Conservation (phyloP, 2,888 invertebrate species). For the Sthenelais limicola region DNA sequence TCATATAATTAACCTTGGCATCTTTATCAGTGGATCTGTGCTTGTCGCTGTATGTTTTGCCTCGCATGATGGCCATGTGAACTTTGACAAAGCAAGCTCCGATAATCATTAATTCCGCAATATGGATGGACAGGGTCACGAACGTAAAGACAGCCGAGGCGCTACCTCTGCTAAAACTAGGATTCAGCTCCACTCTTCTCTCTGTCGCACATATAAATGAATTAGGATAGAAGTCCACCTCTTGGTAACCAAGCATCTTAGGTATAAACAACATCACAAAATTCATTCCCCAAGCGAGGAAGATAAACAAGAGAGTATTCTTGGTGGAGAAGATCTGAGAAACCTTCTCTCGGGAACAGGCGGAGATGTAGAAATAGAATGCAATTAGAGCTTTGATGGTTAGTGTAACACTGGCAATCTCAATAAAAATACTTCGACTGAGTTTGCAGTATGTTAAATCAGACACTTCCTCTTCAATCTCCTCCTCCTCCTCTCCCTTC, state of each 20-base stretch:
- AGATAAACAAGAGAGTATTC: slow-evolving; percentile 29
- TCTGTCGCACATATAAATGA: slow-evolving; percentile 21
- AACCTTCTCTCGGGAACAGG: slow-evolving; percentile 37
- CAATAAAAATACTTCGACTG: slow-evolving; percentile 42
- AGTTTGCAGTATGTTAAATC: slow-evolving; percentile 18
- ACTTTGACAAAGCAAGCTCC: slow-evolving; percentile 44
- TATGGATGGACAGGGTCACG: slow-evolving; percentile 41
- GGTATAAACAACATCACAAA: slow-evolving; percentile 45
- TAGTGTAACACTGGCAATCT: slow-evolving; percentile 46
- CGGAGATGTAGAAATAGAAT: slow-evolving; percentile 42
- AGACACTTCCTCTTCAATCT: not conserved
- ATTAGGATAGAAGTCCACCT: slow-evolving; percentile 49
- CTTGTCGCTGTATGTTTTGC: slow-evolving; percentile 28
- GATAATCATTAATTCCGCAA: slow-evolving; percentile 43
- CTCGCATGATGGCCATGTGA: slow-evolving; percentile 47
- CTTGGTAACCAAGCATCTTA: slow-evolving; percentile 36
- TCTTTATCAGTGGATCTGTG: slow-evolving; percentile 27
- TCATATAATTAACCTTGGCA: slow-evolving; percentile 33
- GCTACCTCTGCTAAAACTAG: not conserved
- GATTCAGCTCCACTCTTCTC: not conserved
- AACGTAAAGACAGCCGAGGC: slow-evolving; percentile 30
- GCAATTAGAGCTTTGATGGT: slow-evolving; percentile 47
- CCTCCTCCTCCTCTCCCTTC: not conserved
- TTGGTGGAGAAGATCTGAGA: slow-evolving; percentile 34
- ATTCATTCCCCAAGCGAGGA: slow-evolving; percentile 45